Evolutionary conservation across 2,797 vertebrate species (phyloP).

Genomic region (Lates japonicus): DNA sequence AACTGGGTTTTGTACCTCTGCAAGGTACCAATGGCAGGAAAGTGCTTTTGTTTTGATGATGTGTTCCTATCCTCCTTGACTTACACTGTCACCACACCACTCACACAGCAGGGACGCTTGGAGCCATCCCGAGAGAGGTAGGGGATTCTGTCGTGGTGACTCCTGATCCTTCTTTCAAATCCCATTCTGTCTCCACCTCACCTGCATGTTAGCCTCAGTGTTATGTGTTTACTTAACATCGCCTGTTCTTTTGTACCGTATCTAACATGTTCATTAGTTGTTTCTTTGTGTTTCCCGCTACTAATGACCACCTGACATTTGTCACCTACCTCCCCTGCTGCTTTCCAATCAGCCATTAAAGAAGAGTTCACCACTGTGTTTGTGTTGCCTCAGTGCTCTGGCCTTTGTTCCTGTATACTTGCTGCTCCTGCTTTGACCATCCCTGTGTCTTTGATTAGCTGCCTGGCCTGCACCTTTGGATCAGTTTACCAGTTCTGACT

Average conservation of each 20-base stretch:
- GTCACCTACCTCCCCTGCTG: constrained; percentile 5
- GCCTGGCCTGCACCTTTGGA: constrained; percentile 9
- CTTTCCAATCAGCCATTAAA: constrained; percentile 22
- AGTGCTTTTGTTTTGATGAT: not conserved
- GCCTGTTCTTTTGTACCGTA: not conserved
- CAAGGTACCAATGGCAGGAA: not conserved
- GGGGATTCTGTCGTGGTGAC: not conserved
- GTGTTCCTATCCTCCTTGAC: not conserved
- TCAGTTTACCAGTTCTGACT: constrained; percentile 26
- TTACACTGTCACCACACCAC: not conserved
- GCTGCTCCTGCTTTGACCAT: constrained; percentile 19
- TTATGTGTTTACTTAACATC: not conserved
- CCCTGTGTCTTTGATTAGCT: constrained; percentile 39
- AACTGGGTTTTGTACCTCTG: not conserved
- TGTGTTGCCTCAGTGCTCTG: constrained; percentile 1
- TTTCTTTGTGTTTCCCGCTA: constrained; percentile 13
- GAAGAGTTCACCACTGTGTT: constrained; percentile 15
- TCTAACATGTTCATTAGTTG: constrained; percentile 13
- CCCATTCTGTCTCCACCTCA: not conserved
- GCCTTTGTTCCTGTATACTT: constrained; percentile 24
- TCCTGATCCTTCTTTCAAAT: not conserved
- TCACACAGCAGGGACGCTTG: not conserved
- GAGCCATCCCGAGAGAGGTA: no score
- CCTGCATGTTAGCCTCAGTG: not conserved
- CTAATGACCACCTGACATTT: constrained; percentile 15